A percentile compares a stretch with the other conserved stretches of the same genome.
Evolutionary conservation across 1,140 invertebrate species (phyloP).

Genomic region (Bombus waltoni): DNA sequence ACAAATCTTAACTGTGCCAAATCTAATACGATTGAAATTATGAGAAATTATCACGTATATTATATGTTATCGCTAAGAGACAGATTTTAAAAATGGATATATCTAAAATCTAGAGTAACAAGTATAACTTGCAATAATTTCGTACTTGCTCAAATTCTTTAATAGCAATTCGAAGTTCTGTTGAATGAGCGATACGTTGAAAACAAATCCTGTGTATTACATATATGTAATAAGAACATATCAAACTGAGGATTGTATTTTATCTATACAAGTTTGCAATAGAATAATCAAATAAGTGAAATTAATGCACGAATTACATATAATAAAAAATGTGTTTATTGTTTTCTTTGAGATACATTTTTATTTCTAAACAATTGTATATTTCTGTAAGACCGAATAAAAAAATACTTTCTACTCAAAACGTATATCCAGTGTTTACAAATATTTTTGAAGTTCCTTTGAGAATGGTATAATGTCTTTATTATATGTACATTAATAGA

Average conservation of each 20-base stretch:
- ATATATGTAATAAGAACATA: constrained; percentile 47
- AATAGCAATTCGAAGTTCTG: constrained; percentile 8
- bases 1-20: constrained; percentile 57
- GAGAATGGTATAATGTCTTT: background rate
- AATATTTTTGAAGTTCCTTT: constrained; percentile 18
- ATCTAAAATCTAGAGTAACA: background rate
- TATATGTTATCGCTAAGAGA: constrained; percentile 25
- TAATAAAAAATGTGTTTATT: constrained; percentile 48
- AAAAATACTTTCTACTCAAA: constrained; percentile 52
- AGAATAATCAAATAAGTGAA: constrained; percentile 24
- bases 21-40: constrained; percentile 20
- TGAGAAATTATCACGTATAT: constrained; percentile 20
- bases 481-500: constrained; percentile 40
- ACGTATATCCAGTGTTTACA: constrained; percentile 32
- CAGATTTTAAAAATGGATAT: constrained; percentile 34
- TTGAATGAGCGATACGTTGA: background rate
- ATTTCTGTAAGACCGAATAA: constrained; percentile 59
- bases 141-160: constrained; percentile 61
- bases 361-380: constrained; percentile 54
- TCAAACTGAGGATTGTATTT: constrained; percentile 35
- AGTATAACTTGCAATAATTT: constrained; percentile 41
- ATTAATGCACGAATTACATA: constrained; percentile 12
- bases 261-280: background rate
- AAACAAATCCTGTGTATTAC: background rate
- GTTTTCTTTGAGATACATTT: constrained; percentile 17